These are phyloP conservation scores for Strigops habroptila DNA, from an alignment of 2,113 vertebrate genomes.

Conservation along the genomic window DNA sequence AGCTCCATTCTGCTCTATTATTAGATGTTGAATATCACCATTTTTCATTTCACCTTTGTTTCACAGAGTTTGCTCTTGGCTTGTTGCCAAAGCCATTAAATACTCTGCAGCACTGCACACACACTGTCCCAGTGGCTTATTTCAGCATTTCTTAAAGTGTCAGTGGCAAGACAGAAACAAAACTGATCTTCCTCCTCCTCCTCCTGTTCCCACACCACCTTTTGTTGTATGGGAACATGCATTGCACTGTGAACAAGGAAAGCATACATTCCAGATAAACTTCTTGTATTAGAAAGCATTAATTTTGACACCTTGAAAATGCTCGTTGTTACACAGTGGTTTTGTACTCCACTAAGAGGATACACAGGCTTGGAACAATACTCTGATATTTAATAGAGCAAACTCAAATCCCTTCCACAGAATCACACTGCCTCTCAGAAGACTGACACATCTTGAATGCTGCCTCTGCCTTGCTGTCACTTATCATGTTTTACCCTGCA, in stretches of 20 bases:
- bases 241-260: background rate
- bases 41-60: background rate
- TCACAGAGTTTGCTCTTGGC: background rate
- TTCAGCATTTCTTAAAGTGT: background rate
- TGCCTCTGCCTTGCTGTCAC: background rate
- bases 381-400: background rate
- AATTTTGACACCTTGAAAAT: background rate
- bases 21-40: background rate
- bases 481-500: background rate
- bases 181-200: background rate
- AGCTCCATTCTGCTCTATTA: background rate
- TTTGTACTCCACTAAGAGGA: background rate
- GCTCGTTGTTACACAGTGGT: background rate
- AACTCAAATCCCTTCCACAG: background rate
- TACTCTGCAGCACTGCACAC: background rate
- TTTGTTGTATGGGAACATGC: background rate
- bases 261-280: background rate
- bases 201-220: background rate
- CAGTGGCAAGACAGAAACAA: background rate
- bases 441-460: background rate
- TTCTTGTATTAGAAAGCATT: background rate
- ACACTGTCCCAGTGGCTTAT: background rate
- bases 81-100: background rate
- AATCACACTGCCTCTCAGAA: background rate
- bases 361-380: background rate